A percentile compares a stretch with the other conserved stretches of the same genome.
phyloP scores from a whole-genome alignment of 2,797 vertebrate genomes.

The Lagorchestes hirsutus region DNA sequence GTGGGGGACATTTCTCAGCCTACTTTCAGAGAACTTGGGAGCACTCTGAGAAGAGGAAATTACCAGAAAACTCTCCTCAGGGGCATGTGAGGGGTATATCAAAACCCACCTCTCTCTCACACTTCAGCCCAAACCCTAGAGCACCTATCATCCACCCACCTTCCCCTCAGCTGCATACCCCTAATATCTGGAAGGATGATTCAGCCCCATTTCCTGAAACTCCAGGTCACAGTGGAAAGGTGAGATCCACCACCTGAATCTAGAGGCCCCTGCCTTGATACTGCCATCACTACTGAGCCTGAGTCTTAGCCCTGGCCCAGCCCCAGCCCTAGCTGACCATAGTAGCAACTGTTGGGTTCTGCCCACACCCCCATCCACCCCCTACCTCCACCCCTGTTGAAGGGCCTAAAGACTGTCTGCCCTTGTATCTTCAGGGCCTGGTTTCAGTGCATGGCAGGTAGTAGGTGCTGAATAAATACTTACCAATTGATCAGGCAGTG shows the following conservation, averaged over 20 bases:
- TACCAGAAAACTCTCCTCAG: not conserved
- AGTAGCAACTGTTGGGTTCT: slow-evolving; percentile 85
- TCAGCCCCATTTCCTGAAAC: not conserved
- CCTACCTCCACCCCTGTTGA: not conserved
- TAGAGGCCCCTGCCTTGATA: not conserved
- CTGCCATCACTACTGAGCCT: slow-evolving; percentile 45
- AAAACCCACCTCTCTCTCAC: not conserved
- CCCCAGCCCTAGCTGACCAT: slow-evolving; percentile 63
- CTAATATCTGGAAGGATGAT: not conserved
- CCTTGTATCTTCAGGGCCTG: not conserved
- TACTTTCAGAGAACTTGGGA: not conserved
- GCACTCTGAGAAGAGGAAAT: not conserved
- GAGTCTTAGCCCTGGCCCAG: not conserved
- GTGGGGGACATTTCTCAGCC: not conserved
- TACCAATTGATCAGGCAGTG: no score
- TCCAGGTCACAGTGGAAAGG: not conserved
- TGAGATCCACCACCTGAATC: slow-evolving; percentile 10
- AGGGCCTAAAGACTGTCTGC: slow-evolving; percentile 85
- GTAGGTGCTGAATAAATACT: not conserved
- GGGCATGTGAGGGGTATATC: not conserved
- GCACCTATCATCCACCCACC: not conserved
- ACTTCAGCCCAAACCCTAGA: not conserved
- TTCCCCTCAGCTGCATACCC: not conserved
- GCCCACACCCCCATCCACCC: slow-evolving; percentile 73
- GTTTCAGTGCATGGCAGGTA: not conserved